Conservation (phyloP, 1,140 invertebrate genomes). For the Phthorimaea operculella region DNA sequence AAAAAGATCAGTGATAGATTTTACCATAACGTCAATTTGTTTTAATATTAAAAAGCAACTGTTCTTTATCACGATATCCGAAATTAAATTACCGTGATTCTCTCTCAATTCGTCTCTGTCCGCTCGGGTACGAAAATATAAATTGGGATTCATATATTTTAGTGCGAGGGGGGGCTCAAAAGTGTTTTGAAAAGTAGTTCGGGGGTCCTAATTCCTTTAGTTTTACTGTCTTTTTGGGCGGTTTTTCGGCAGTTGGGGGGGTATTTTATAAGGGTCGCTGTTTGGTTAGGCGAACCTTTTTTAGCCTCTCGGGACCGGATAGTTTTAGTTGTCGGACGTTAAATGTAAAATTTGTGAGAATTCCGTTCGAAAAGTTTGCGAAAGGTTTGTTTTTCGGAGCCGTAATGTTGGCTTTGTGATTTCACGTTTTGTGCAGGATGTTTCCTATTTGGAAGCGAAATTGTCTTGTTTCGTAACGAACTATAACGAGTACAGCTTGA, state of each 20-base stretch:
- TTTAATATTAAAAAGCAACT: no score
- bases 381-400: conserved; percentile 9
- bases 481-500: no score
- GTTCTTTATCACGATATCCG: no score
- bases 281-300: conserved; percentile 64
- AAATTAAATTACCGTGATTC: no score
- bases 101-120: conserved; percentile 20
- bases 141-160: conserved; percentile 65
- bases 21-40: no score
- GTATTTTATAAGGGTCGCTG: conserved; percentile 62
- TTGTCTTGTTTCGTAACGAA: no score
- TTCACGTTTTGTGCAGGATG: not conserved
- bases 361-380: conserved; percentile 34
- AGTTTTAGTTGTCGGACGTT: conserved; percentile 43
- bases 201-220: conserved; percentile 60
- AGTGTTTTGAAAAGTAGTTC: conserved; percentile 67
- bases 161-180: conserved; percentile 37
- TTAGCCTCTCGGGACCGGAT: conserved; percentile 44
- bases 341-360: conserved; percentile 34
- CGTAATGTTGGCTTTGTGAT: conserved; percentile 6
- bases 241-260: conserved; percentile 48
- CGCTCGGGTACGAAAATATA: conserved; percentile 53
- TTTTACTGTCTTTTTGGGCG: conserved; percentile 63
- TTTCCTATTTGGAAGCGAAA: no score
- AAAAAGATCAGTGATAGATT: no score